phyloP scores from a whole-genome alignment of 2,113 vertebrate species.

The Calypte anna region DNA sequence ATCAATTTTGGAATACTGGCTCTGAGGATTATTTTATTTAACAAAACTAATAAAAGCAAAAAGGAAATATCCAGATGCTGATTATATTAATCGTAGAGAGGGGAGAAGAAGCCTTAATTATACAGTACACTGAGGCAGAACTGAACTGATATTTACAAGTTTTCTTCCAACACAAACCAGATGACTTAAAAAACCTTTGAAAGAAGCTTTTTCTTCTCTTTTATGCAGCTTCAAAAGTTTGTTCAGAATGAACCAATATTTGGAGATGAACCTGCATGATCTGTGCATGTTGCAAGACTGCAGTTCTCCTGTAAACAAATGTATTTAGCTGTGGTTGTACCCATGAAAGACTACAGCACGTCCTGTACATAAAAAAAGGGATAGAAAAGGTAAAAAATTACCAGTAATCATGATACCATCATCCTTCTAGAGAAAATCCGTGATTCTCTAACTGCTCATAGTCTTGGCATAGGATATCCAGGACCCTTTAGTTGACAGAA shows the following conservation, averaged over 20 bases:
- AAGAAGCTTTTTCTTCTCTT: neutral
- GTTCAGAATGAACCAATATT: neutral
- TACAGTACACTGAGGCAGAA: neutral
- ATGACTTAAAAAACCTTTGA: neutral
- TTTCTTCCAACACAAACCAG: neutral
- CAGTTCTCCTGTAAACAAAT: neutral
- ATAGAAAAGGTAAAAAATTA: neutral
- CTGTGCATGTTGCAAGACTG: neutral
- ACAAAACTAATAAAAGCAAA: constrained; percentile 57
- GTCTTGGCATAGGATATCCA: neutral
- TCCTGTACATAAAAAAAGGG: neutral
- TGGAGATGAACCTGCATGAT: neutral
- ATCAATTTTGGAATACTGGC: constrained; percentile 38
- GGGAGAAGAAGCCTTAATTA: neutral
- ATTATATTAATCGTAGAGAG: neutral
- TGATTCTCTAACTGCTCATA: neutral
- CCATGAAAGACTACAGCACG: neutral
- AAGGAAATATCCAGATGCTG: constrained; percentile 20
- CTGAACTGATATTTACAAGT: neutral
- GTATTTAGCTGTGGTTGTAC: neutral
- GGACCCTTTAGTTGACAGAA: neutral
- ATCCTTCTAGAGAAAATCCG: neutral
- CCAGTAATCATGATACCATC: neutral
- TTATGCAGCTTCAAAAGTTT: neutral
- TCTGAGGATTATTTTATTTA: constrained; percentile 46